These are phyloP conservation scores for Zoroaster sp. DNA, from an alignment of 53 echinoderm and acorn worm genomes.

Conservation along the genomic window DNA sequence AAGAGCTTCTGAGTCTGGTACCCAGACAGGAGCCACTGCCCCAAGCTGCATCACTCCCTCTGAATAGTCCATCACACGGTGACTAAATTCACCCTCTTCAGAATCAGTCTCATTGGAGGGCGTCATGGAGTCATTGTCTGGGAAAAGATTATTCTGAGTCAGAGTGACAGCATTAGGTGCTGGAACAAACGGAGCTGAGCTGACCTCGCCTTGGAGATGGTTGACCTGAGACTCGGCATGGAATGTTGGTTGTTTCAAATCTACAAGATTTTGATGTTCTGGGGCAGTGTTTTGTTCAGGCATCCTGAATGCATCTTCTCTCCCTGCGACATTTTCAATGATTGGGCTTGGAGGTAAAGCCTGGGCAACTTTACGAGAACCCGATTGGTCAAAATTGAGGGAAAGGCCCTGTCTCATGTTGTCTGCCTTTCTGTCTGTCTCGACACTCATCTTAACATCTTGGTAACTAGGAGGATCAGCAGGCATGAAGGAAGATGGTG, in stretches of 20 bases:
- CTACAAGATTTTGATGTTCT: not conserved
- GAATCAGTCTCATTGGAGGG: slow-evolving; percentile 59
- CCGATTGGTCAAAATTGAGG: slow-evolving; percentile 74
- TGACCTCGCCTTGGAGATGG: slow-evolving; percentile 1
- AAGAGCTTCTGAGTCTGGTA: slow-evolving; percentile 86
- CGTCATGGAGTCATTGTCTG: slow-evolving; percentile 55
- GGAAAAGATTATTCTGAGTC: not conserved
- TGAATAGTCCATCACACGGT: slow-evolving; percentile 48
- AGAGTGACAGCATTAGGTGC: slow-evolving; percentile 3
- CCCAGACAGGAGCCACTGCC: slow-evolving; percentile 92
- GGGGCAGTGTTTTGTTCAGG: not conserved
- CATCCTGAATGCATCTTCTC: slow-evolving; percentile 8
- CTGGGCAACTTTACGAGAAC: slow-evolving; percentile 58
- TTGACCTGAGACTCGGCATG: slow-evolving; percentile 25
- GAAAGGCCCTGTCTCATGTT: slow-evolving; percentile 68
- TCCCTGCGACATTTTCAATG: slow-evolving; percentile 51
- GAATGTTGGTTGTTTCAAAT: not conserved
- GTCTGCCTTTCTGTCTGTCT: slow-evolving; percentile 37
- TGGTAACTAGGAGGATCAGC: slow-evolving; percentile 90
- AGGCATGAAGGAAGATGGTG: slow-evolving; percentile 49
- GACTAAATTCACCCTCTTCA: slow-evolving; percentile 41
- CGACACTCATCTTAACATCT: slow-evolving; percentile 70
- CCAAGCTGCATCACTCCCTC: slow-evolving; percentile 70
- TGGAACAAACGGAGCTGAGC: not conserved
- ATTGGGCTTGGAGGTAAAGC: slow-evolving; percentile 78